A percentile compares a stretch with the other conserved stretches of the same genome.
phyloP scores from a whole-genome alignment of 2,113 vertebrate species.

The Charadrius vociferus region DNA sequence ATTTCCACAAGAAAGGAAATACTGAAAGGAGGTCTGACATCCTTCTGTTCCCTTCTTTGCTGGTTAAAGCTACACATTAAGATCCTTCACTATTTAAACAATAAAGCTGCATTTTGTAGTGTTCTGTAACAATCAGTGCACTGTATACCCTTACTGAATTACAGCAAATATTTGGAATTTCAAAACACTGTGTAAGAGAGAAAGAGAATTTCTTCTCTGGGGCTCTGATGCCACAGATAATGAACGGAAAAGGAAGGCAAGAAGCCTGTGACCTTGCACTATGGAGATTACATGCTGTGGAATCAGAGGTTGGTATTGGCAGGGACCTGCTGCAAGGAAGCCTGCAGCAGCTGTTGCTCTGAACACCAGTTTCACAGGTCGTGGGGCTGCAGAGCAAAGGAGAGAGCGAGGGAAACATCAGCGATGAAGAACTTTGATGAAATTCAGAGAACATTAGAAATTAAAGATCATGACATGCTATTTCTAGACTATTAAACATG shows the following conservation, averaged over 20 bases:
- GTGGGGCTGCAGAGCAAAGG: background rate
- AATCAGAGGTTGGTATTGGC: background rate
- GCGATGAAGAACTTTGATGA: background rate
- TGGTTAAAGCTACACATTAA: background rate
- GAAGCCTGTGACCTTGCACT: background rate
- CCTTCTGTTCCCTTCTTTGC: background rate
- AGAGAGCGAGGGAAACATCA: background rate
- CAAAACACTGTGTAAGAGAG: background rate
- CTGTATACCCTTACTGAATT: background rate
- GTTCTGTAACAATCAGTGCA: background rate
- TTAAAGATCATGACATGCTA: conserved; percentile 30
- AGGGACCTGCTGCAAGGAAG: background rate
- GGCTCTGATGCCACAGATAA: background rate
- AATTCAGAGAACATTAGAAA: conserved; percentile 23
- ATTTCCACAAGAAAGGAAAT: background rate
- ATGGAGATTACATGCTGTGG: background rate
- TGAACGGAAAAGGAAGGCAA: background rate
- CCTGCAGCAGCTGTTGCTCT: background rate
- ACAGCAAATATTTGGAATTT: background rate
- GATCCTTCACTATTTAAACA: background rate
- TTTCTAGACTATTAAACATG: conserved; percentile 53
- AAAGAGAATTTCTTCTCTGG: background rate
- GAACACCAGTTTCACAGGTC: background rate
- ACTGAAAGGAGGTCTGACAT: background rate
- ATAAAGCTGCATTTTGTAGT: background rate